A percentile compares a stretch with the other conserved stretches of the same genome.
Conservation (phyloP, 2,888 invertebrate species). For the Lycaena phlaeas region DNA sequence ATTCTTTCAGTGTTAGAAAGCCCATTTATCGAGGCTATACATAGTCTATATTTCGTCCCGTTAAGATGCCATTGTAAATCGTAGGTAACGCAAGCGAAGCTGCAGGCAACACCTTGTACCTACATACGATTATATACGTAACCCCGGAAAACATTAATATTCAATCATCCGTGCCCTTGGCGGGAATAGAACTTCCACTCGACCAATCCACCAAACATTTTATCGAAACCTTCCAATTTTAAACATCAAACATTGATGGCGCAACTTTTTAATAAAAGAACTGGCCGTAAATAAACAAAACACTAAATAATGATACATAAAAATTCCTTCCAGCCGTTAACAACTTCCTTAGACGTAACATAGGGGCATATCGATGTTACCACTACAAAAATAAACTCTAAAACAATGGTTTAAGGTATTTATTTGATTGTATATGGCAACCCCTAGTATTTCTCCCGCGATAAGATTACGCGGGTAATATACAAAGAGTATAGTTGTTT, state of each 20-base stretch:
- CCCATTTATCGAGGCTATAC: too few species aligned
- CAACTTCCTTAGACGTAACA: conserved; percentile 47
- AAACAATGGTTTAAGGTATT: background rate
- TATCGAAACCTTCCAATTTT: background rate
- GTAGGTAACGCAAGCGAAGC: too few species aligned
- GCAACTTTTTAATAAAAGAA: conserved; percentile 12
- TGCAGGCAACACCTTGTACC: too few species aligned
- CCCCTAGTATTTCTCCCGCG: background rate
- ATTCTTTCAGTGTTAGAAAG: too few species aligned
- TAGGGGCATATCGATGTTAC: conserved; percentile 29
- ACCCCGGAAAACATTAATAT: too few species aligned
- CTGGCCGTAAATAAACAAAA: conserved; percentile 46
- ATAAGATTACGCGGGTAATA: conserved; percentile 7
- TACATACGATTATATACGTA: too few species aligned
- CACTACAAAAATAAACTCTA: background rate
- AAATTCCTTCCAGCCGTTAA: conserved; percentile 48
- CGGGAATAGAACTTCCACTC: too few species aligned
- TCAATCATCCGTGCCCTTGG: too few species aligned
- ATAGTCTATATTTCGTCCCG: too few species aligned
- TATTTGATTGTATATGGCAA: background rate
- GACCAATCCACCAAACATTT: background rate
- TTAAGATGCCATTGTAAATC: too few species aligned
- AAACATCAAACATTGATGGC: conserved; percentile 5
- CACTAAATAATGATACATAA: conserved; percentile 54
- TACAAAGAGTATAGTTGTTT: too few species aligned